A percentile compares a stretch with the other conserved stretches of the same genome.
phyloP scores from a whole-genome alignment of 2,113 vertebrate species.

The Octodon degus region DNA sequence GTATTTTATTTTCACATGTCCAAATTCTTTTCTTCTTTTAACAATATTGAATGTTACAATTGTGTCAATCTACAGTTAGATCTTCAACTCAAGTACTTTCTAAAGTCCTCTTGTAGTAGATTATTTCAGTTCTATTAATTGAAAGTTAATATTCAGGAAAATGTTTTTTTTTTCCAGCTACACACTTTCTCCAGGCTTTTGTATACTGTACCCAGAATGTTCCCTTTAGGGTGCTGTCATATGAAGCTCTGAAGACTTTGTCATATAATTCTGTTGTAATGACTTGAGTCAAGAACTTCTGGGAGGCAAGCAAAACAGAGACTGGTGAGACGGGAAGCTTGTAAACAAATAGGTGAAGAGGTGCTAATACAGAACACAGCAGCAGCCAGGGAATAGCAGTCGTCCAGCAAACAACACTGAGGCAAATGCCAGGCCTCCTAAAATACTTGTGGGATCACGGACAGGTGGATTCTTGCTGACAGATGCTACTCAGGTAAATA shows the following conservation, averaged over 20 bases:
- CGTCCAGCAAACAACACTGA: slow-evolving; percentile 5
- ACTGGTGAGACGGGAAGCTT: background rate
- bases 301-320: background rate
- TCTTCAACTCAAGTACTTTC: slow-evolving; percentile 32
- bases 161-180: background rate
- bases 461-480: background rate
- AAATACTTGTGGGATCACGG: background rate
- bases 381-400: background rate
- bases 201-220: background rate
- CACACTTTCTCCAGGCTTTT: background rate
- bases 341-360: slow-evolving; percentile 28
- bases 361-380: slow-evolving; percentile 52
- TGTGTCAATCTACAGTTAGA: background rate
- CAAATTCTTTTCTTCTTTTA: slow-evolving; percentile 34
- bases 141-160: background rate
- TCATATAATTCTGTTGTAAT: background rate
- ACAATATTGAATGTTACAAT: slow-evolving; percentile 26
- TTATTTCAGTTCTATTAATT: background rate
- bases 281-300: slow-evolving; percentile 8
- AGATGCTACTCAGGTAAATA: background rate
- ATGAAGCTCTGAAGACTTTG: background rate
- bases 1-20: background rate
- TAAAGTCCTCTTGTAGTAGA: background rate
- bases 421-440: background rate
- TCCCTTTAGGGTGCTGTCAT: background rate